Percentiles rank a stretch among this genome's conserved stretches.
These are phyloP conservation scores for Glareola pratincola DNA, from an alignment of 2,113 vertebrate species.

Conservation along the genomic window DNA sequence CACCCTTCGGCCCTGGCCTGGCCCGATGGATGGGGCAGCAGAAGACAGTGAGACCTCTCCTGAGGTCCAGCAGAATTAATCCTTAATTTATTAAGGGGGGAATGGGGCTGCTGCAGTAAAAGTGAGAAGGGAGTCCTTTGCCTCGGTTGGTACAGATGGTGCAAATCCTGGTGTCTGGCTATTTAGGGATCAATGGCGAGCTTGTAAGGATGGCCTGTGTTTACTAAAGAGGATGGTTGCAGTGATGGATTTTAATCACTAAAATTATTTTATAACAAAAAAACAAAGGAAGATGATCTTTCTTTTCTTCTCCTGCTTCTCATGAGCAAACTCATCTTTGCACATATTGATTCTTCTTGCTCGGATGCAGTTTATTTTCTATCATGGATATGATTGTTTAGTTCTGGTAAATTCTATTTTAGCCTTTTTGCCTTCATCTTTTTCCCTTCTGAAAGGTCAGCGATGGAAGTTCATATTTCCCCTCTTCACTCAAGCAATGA, in stretches of 20 bases:
- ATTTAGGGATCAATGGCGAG: background rate
- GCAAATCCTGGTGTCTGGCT: background rate
- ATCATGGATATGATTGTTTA: background rate
- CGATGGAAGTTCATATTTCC: background rate
- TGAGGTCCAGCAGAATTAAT: background rate
- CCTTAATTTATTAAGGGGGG: constrained; percentile 25
- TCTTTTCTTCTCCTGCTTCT: background rate
- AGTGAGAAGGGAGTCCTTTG: background rate
- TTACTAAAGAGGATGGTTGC: background rate
- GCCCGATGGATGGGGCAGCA: constrained; percentile 17
- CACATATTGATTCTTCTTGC: constrained; percentile 11
- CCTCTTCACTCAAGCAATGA: background rate
- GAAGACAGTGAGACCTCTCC: background rate
- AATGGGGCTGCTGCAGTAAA: constrained; percentile 27
- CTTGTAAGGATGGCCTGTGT: background rate
- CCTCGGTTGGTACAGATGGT: background rate
- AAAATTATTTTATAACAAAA: constrained; percentile 59
- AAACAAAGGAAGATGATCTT: constrained; percentile 53
- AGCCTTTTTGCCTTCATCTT: background rate
- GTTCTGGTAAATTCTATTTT: background rate
- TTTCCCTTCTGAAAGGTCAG: background rate
- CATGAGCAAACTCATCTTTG: constrained; percentile 11
- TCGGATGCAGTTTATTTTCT: background rate
- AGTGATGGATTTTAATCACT: constrained; percentile 66
- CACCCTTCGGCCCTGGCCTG: accelerated